Conservation (phyloP, 2,888 invertebrate species). For the Bhutanitis thaidina region DNA sequence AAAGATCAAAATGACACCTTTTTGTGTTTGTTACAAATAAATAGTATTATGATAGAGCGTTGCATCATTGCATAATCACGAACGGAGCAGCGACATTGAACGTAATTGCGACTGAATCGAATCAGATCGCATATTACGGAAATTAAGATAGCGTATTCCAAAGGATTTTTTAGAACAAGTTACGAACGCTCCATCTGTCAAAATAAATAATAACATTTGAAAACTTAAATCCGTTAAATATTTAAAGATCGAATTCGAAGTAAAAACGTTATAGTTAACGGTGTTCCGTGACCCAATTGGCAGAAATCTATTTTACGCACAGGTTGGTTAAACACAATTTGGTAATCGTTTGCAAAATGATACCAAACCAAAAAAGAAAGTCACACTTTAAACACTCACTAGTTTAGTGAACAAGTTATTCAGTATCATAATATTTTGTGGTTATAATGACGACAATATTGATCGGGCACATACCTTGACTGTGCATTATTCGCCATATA, state of each 20-base stretch:
- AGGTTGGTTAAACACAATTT: neutral
- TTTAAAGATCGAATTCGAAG: constrained; percentile 76
- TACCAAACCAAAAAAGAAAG: too few relatives aligned
- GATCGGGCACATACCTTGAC: constrained; percentile 72
- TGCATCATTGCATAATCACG: constrained; percentile 37
- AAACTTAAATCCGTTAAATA: constrained; percentile 70
- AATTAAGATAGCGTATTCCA: neutral
- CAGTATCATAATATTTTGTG: constrained; percentile 31
- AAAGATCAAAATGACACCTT: too few relatives aligned
- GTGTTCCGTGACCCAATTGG: constrained; percentile 25
- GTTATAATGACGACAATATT: constrained; percentile 68
- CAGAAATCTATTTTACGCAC: neutral
- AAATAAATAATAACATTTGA: constrained; percentile 36
- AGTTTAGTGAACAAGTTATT: constrained; percentile 19
- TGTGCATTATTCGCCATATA: constrained; percentile 60
- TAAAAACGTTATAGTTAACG: constrained; percentile 65
- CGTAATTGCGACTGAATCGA: constrained; percentile 25
- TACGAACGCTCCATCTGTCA: constrained; percentile 21
- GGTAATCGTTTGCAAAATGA: neutral
- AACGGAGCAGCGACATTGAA: constrained; percentile 32
- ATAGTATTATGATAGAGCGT: neutral
- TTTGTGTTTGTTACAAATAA: too few relatives aligned
- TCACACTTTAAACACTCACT: too few relatives aligned
- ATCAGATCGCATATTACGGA: neutral
- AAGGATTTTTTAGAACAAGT: neutral